These are phyloP conservation scores for Huso huso DNA, from an alignment of 2,797 vertebrate species.

Conservation along the genomic window DNA sequence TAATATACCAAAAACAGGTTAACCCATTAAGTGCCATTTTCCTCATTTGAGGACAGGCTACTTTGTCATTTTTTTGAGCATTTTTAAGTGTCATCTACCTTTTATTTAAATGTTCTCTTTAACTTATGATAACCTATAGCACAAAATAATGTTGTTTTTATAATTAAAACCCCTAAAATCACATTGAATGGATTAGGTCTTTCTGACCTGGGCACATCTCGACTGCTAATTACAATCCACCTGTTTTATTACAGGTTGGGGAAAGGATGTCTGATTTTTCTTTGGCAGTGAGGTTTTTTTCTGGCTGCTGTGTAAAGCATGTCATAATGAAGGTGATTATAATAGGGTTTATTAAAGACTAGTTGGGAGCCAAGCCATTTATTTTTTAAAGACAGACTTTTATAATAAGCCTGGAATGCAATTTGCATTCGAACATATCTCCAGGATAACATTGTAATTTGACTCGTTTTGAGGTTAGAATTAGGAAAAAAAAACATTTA, in stretches of 20 bases:
- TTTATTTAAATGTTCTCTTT: no score
- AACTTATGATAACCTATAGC: no score
- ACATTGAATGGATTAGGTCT: neutral
- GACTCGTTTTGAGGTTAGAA: neutral
- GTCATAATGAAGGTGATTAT: conserved; percentile 9
- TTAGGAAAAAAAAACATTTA: conserved; percentile 3
- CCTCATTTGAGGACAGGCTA: no score
- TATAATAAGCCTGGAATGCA: neutral
- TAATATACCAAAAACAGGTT: no score
- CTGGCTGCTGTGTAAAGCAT: neutral
- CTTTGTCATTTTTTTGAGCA: no score
- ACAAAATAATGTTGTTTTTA: no score
- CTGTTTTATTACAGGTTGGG: neutral
- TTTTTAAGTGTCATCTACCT: no score
- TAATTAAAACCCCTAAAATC: no score
- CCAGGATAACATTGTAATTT: conserved; percentile 7
- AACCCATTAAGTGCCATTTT: no score
- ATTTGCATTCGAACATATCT: conserved; percentile 8
- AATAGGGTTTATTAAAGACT: conserved; percentile 5
- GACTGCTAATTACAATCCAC: conserved; percentile 7
- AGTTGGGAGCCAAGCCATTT: neutral
- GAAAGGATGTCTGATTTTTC: conserved; percentile 1
- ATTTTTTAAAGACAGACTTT: neutral
- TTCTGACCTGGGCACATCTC: neutral
- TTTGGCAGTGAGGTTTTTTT: neutral